These are phyloP conservation scores for Mnemiopsis leidyi DNA, from an alignment of 37 sponge, comb jelly and placozoan species.

Conservation along the genomic window DNA sequence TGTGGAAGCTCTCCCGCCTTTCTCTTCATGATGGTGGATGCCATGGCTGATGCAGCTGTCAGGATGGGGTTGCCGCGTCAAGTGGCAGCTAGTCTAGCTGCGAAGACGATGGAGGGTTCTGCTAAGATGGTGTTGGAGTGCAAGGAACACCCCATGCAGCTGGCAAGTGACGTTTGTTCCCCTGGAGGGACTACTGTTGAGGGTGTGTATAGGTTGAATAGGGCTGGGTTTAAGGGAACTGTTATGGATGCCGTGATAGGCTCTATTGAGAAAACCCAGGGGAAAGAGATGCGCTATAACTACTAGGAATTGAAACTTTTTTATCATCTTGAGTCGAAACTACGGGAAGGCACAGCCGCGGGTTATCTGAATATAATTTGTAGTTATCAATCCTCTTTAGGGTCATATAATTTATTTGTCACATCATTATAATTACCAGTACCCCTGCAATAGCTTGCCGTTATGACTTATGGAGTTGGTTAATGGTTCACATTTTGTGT, in stretches of 20 bases:
- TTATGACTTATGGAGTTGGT: no score
- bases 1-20: slow-evolving; percentile 60
- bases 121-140: slow-evolving; percentile 56
- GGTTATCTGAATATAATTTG: no score
- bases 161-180: slow-evolving; percentile 58
- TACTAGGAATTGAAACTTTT: no score
- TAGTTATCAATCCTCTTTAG: no score
- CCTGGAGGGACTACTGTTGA: slow-evolving; percentile 57
- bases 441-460: no score
- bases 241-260: slow-evolving; percentile 63
- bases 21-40: slow-evolving; percentile 54
- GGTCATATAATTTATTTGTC: no score
- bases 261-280: slow-evolving; percentile 46
- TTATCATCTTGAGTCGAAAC: no score
- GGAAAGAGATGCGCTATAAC: slow-evolving; percentile 18
- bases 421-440: no score
- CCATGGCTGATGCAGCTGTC: slow-evolving; percentile 59
- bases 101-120: slow-evolving; percentile 60
- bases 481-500: no score
- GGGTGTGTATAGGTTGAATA: slow-evolving; percentile 34
- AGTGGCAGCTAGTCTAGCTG: slow-evolving; percentile 13
- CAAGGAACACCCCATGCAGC: slow-evolving; percentile 31
- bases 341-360: no score
- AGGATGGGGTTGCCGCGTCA: slow-evolving; percentile 26
- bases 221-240: slow-evolving; percentile 58